Percentiles rank a stretch among this genome's conserved stretches.
Evolutionary conservation across 1,140 invertebrate genomes (phyloP).

Genomic region (Ylistrum balloti): DNA sequence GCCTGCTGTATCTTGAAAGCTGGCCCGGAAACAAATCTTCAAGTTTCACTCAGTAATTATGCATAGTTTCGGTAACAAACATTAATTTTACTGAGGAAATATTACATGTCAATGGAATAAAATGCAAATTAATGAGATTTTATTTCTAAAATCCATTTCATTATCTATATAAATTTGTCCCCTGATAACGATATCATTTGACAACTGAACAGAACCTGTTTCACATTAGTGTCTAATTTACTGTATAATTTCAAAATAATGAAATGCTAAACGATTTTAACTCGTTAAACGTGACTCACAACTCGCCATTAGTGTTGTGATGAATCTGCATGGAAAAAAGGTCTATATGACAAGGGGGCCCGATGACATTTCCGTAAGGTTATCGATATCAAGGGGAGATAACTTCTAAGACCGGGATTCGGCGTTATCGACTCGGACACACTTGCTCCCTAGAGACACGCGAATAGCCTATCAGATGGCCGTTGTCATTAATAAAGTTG

Average conservation of each 20-base stretch:
- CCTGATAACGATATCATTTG: not conserved
- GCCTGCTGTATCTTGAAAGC: not conserved
- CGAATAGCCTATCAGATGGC: conserved; percentile 8
- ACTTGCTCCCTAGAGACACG: conserved; percentile 1
- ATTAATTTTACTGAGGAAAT: not conserved
- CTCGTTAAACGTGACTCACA: conserved; percentile 15
- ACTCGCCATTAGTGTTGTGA: not conserved
- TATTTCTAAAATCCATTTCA: not conserved
- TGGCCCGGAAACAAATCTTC: not conserved
- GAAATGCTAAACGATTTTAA: not conserved
- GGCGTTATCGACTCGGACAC: not conserved
- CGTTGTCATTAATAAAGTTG: conserved; percentile 7
- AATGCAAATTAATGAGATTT: not conserved
- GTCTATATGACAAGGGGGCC: not conserved
- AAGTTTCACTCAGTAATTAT: not conserved
- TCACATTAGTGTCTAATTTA: not conserved
- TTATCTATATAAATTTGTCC: not conserved
- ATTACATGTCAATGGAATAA: not conserved
- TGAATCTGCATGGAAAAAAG: not conserved
- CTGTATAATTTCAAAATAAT: not conserved
- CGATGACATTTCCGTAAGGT: not conserved
- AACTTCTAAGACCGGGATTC: not conserved
- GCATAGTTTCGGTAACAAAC: not conserved
- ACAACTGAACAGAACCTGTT: not conserved
- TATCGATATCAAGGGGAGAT: conserved; percentile 27